Evolutionary conservation across 2,888 invertebrate species (phyloP).

Genomic region (Melanostoma scalare): DNA sequence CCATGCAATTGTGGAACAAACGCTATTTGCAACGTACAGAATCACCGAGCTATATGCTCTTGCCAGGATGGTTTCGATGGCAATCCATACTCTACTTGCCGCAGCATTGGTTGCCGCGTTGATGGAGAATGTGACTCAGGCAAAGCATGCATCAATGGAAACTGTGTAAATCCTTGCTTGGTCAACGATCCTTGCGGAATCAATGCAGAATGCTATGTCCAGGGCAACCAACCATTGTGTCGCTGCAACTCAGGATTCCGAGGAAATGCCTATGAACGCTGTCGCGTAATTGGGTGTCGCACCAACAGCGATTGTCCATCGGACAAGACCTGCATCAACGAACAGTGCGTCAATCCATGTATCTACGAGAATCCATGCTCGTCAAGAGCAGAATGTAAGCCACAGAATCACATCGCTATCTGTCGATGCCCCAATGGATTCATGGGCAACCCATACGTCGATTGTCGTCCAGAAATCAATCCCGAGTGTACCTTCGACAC

Average conservation of each 20-base stretch:
- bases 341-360: conserved; percentile 93
- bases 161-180: conserved; percentile 93
- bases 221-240: conserved; percentile 89
- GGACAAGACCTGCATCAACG: conserved; percentile 92
- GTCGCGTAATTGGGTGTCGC: conserved; percentile 91
- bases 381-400: conserved; percentile 89
- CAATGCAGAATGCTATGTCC: conserved; percentile 91
- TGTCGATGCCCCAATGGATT: conserved; percentile 91
- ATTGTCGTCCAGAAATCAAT: conserved; percentile 88
- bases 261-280: conserved; percentile 89
- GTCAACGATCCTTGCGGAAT: conserved; percentile 90
- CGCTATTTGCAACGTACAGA: conserved; percentile 90
- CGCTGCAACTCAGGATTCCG: conserved; percentile 91
- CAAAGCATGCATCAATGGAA: conserved; percentile 92
- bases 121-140: conserved; percentile 92
- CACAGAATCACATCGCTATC: conserved; percentile 91
- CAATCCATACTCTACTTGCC: conserved; percentile 91
- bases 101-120: conserved; percentile 90
- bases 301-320: conserved; percentile 94
- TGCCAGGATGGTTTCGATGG: conserved; percentile 93
- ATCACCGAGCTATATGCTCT: conserved; percentile 93
- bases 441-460: conserved; percentile 91
- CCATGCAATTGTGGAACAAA: conserved; percentile 94
- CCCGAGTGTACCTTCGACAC: conserved; percentile 91
- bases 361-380: conserved; percentile 90